Base-by-base conservation (phyloP, 2,113 vertebrate species). In the Rhinolophus ferrumequinum region DNA sequence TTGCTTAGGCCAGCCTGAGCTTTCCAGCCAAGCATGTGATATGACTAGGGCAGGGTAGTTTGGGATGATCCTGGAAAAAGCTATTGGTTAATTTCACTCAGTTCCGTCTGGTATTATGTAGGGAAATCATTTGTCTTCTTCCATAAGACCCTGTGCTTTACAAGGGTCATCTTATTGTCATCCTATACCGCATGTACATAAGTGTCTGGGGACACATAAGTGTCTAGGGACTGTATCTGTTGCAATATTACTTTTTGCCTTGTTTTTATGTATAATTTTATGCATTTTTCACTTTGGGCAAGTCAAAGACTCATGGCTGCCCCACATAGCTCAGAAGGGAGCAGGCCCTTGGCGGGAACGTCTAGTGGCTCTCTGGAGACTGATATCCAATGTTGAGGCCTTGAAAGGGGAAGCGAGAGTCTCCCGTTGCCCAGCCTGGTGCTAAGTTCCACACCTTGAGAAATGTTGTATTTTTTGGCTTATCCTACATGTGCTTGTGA, bases 111-210 rank as follows among this genome's bases (percentile, higher is more conserved):
- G 22, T 13, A 38, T 15, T 50, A 26, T 35, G 24, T 41, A 50
- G n/a, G 30, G n/a, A 95, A 88, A 77, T 50, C n/a, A 50, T 60
- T 88, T 89, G 22, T 79, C 56, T 87, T 90, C 38, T 76, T 73
- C 88, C 82, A 35, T 66, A 75, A 73, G 56, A 95, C 30, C 10
- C 26, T 38, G 22, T 52, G 58, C 28, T 92, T 67, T 62, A 54
- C 21, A 73, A 90, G 28, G n/a, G 52, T 18, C 52, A 54, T 54
- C 16, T 54, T 80, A 26, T 13, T 54, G 6, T 69, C 33, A 58
- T 14, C n/a, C 13, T 72, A 7, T 58, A 50, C 47, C 18, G 10
- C 11, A 19, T 54, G 56, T 47, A 62, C 62, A 41, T 30, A 72
- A 33, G 15, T 30, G 26, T 47, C n/a, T 80, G 28, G 38, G 35